These are phyloP conservation scores for Poecilus cupreus DNA, from an alignment of 2,888 invertebrate species.

Conservation along the genomic window DNA sequence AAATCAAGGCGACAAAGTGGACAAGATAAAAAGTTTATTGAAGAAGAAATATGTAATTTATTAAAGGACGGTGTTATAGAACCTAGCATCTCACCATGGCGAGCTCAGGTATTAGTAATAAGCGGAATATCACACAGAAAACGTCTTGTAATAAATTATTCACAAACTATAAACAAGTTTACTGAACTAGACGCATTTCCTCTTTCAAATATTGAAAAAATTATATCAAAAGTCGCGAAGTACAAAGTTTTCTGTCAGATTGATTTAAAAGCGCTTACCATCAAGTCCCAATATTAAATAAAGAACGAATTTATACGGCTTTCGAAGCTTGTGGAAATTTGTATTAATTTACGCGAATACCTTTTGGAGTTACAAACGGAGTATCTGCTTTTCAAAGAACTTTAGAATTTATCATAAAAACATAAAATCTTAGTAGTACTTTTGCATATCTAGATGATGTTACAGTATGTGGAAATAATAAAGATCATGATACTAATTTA, in stretches of 20 bases:
- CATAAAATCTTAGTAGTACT: conserved; percentile 48
- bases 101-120: background rate
- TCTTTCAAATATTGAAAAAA: background rate
- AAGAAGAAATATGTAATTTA: background rate
- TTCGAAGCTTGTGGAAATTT: conserved; percentile 60
- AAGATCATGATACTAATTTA: conserved; percentile 60
- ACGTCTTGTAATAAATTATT: too few relatives aligned
- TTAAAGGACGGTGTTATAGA: background rate
- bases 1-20: background rate
- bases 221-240: too few relatives aligned
- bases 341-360: conserved; percentile 58
- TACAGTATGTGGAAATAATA: conserved; percentile 58
- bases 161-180: too few relatives aligned
- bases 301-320: conserved; percentile 55
- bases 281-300: conserved; percentile 56
- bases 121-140: background rate
- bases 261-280: conserved; percentile 59
- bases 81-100: too few relatives aligned
- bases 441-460: conserved; percentile 55
- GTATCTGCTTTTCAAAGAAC: conserved; percentile 56
- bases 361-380: conserved; percentile 61
- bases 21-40: background rate
- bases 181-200: too few relatives aligned
- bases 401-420: conserved; percentile 44
- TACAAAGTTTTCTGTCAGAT: too few relatives aligned